These are phyloP conservation scores for Uropetala carovei DNA, from an alignment of 2,888 invertebrate genomes.

Conservation along the genomic window DNA sequence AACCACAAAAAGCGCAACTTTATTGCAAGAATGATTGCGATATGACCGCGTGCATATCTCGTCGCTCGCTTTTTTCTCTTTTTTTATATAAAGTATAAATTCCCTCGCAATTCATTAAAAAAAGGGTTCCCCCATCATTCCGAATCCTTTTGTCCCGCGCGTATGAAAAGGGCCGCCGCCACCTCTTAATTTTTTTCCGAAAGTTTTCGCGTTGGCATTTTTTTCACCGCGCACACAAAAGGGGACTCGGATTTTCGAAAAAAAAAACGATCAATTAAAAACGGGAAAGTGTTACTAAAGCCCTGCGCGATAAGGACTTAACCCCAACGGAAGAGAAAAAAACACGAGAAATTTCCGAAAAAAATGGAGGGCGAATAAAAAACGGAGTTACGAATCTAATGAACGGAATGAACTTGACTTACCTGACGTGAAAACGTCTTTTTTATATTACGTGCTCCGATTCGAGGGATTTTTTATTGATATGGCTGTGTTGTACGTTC, in stretches of 20 bases:
- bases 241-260: background rate
- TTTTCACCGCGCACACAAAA: background rate
- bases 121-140: background rate
- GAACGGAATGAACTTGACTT: background rate
- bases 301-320: constrained; percentile 27
- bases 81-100: constrained; percentile 43
- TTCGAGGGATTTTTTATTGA: background rate
- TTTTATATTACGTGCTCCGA: background rate
- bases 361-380: background rate
- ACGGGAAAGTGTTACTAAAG: background rate
- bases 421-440: background rate
- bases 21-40: constrained; percentile 33
- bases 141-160: constrained; percentile 40
- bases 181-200: background rate
- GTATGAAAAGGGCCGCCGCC: background rate
- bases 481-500: background rate
- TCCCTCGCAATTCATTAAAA: constrained; percentile 24
- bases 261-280: constrained; percentile 42
- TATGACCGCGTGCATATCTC: background rate
- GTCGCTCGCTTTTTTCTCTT: background rate
- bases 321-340: background rate
- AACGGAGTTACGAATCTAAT: background rate
- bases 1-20: background rate
- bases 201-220: background rate
- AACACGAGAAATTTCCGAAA: background rate